A percentile compares a stretch with the other conserved stretches of the same genome.
phyloP scores from a whole-genome alignment of 2,888 invertebrate species.

The Luperina testacea region DNA sequence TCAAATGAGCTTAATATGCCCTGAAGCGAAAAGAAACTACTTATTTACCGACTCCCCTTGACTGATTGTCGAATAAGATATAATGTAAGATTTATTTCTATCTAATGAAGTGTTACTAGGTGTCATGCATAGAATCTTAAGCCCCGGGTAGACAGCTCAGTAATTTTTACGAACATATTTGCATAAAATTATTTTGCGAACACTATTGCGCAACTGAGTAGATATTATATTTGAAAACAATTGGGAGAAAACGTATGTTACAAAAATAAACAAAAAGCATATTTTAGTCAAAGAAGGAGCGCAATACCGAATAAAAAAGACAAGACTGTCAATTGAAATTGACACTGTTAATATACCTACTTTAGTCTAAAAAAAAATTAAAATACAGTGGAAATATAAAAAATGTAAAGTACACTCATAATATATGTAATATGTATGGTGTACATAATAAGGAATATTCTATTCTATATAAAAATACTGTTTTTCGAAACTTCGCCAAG shows the following conservation, averaged over 20 bases:
- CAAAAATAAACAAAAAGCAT: neutral
- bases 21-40: conserved; percentile 47
- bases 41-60: conserved; percentile 59
- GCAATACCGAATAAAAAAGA: too few species aligned
- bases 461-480: neutral
- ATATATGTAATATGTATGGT: too few species aligned
- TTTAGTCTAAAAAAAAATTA: neutral
- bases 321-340: neutral
- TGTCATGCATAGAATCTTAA: conserved; percentile 60
- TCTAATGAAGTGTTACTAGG: conserved; percentile 65
- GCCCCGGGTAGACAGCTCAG: conserved; percentile 27
- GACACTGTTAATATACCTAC: neutral
- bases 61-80: conserved; percentile 64
- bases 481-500: too few species aligned
- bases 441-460: too few species aligned
- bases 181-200: neutral
- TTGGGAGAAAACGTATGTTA: neutral
- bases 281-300: neutral
- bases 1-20: conserved; percentile 48
- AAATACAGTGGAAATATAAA: neutral
- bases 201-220: neutral
- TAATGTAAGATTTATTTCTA: conserved; percentile 57
- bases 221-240: neutral
- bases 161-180: conserved; percentile 22
- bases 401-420: neutral